Conservation (phyloP, 2,888 invertebrate genomes). For the Craniophora ligustri region DNA sequence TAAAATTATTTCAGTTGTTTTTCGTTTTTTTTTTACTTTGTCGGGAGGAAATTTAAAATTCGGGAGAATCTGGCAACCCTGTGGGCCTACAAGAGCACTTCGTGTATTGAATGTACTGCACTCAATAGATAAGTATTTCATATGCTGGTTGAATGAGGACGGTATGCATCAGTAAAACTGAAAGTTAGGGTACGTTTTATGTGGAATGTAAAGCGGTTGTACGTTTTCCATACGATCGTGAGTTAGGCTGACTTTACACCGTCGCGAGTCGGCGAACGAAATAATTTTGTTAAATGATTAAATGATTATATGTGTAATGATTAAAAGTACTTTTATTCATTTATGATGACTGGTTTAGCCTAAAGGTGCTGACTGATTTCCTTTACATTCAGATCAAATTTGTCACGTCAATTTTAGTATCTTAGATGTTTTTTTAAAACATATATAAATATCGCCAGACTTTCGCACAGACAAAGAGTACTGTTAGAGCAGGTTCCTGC, state of each 20-base stretch:
- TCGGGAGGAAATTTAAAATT: no score
- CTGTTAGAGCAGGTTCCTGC: conserved; percentile 3
- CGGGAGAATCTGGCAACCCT: no score
- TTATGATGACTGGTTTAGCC: background rate
- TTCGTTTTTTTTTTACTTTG: no score
- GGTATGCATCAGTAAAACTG: conserved; percentile 61
- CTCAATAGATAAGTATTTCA: conserved; percentile 70
- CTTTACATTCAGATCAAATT: no score
- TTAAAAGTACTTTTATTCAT: background rate
- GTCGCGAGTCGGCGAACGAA: background rate
- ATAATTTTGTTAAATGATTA: background rate
- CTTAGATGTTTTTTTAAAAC: no score
- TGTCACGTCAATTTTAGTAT: no score
- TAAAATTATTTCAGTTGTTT: no score
- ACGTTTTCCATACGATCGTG: conserved; percentile 29
- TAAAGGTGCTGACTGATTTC: no score
- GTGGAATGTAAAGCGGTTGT: conserved; percentile 47
- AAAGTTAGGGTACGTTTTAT: conserved; percentile 54
- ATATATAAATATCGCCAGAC: conserved; percentile 41
- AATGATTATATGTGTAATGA: no score
- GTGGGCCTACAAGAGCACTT: conserved; percentile 52
- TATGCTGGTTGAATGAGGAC: conserved; percentile 50
- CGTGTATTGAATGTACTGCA: conserved; percentile 61
- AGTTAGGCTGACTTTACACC: conserved; percentile 41
- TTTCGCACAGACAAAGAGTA: conserved; percentile 44